Conservation (phyloP, 1,140 invertebrate genomes). For the Linepithema humile region DNA sequence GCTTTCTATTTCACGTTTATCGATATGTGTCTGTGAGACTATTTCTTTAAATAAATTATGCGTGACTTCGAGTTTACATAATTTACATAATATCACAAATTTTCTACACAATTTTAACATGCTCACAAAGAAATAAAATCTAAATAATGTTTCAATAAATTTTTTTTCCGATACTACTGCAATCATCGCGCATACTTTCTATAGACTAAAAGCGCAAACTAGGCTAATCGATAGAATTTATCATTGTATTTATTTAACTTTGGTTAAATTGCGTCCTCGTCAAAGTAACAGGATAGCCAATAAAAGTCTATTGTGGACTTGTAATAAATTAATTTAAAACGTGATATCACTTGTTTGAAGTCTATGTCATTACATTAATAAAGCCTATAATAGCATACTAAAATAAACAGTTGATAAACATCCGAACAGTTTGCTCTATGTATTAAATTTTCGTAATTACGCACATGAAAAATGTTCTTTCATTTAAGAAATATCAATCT, state of each 20-base stretch:
- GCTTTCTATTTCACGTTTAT: conserved; percentile 37
- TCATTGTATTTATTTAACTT: not conserved
- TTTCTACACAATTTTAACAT: too few species aligned
- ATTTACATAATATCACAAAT: too few species aligned
- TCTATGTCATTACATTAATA: not conserved
- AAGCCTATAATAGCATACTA: not conserved
- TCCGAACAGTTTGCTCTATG: not conserved
- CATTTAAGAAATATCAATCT: not conserved
- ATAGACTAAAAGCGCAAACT: not conserved
- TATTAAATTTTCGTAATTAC: not conserved
- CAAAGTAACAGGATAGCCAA: conserved; percentile 40
- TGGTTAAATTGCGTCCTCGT: not conserved
- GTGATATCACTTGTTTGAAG: conserved; percentile 58
- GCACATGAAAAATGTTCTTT: not conserved
- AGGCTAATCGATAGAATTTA: not conserved
- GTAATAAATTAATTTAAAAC: conserved; percentile 60
- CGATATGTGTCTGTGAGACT: not conserved
- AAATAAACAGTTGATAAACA: not conserved
- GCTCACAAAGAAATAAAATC: too few species aligned
- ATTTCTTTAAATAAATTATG: conserved; percentile 44
- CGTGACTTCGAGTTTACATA: not conserved
- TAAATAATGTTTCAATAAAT: too few species aligned
- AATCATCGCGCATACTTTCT: too few species aligned
- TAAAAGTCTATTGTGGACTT: conserved; percentile 53
- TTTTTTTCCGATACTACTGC: too few species aligned